Conservation (phyloP, 2,888 invertebrate genomes). For the Euphydryas editha region DNA sequence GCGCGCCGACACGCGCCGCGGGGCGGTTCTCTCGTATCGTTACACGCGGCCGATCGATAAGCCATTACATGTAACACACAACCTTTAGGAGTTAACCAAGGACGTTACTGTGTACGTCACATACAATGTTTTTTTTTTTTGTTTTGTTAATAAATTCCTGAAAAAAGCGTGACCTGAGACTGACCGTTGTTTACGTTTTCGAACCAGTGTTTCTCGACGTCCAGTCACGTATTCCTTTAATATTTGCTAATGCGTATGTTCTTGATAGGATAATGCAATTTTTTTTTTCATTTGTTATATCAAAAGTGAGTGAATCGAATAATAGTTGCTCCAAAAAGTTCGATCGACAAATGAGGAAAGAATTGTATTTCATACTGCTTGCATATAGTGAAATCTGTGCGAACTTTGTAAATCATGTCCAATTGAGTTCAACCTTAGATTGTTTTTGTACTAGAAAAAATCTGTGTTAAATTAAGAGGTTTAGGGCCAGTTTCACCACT, state of each 20-base stretch:
- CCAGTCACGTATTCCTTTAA: background rate
- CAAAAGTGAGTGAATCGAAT: background rate
- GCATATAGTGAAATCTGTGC: conserved; percentile 1
- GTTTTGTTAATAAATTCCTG: background rate
- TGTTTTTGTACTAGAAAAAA: background rate
- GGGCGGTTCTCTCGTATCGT: conserved; percentile 52
- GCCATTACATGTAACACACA: conserved; percentile 22
- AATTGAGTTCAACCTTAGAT: conserved; percentile 6
- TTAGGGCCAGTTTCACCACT: too few species aligned
- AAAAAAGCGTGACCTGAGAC: background rate
- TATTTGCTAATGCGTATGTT: background rate
- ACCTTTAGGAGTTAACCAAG: conserved; percentile 26
- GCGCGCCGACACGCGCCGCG: conserved; percentile 66
- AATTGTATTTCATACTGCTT: conserved; percentile 7
- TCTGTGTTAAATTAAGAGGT: background rate
- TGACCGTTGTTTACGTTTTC: conserved; percentile 13
- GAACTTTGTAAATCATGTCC: background rate
- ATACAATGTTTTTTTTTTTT: background rate
- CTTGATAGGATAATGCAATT: background rate
- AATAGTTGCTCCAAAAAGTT: background rate
- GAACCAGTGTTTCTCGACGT: conserved; percentile 3
- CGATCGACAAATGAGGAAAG: background rate
- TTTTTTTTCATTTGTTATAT: background rate
- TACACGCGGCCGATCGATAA: conserved; percentile 46
- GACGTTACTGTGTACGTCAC: conserved; percentile 47